A percentile compares a stretch with the other conserved stretches of the same genome.
Conservation (phyloP, 2,797 vertebrate species). For the Tamandua tetradactyla region DNA sequence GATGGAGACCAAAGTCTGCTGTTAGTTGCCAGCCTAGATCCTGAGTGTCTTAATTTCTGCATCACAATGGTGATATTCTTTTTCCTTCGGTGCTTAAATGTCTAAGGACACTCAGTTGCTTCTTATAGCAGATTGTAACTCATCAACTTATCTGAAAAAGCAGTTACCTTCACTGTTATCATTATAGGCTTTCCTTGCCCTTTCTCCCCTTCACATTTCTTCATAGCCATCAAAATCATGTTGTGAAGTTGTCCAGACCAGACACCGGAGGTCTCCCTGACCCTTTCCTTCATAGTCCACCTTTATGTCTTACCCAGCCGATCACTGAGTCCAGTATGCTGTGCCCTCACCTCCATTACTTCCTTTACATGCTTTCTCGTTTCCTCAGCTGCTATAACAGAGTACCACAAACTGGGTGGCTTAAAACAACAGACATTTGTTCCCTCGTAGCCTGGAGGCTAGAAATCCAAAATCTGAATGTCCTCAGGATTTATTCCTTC, state of each 20-base stretch:
- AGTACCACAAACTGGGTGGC: no score
- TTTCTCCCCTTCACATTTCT: background rate
- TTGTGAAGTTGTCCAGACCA: background rate
- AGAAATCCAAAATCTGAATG: no score
- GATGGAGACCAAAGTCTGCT: background rate
- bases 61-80: background rate
- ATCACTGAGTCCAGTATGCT: rapidly evolving
- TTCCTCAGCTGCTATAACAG: no score
- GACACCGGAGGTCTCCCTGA: background rate
- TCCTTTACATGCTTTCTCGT: background rate
- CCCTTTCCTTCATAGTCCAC: background rate
- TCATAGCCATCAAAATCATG: background rate
- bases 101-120: background rate
- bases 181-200: background rate
- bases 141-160: background rate
- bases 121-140: background rate
- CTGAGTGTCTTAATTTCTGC: rapidly evolving
- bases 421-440: no score
- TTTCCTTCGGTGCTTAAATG: background rate
- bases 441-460: no score
- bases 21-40: background rate
- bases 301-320: background rate
- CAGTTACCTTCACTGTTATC: background rate
- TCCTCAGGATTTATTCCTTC: no score
- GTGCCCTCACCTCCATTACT: background rate